Conservation (phyloP, 2,888 invertebrate genomes). For the Hartigia nigra region DNA sequence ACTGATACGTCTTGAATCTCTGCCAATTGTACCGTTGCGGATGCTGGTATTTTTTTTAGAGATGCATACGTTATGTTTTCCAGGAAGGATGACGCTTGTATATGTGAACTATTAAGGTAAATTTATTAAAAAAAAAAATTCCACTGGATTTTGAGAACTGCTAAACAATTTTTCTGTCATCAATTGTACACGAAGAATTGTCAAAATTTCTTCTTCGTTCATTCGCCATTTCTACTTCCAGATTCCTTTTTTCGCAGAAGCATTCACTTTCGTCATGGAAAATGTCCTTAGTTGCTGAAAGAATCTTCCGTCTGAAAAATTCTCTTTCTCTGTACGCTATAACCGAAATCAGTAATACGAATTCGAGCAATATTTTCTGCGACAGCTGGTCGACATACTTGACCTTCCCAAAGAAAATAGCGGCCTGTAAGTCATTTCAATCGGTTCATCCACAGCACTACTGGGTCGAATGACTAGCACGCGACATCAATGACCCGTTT, state of each 20-base stretch:
- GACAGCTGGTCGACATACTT: not conserved
- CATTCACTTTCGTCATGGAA: not conserved
- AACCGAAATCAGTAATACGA: not conserved
- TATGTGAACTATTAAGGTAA: not conserved
- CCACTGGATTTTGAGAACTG: not conserved
- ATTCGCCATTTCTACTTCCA: not conserved
- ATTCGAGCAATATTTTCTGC: not conserved
- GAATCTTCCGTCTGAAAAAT: not conserved
- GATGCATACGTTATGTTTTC: slow-evolving; percentile 1
- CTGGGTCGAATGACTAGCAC: not conserved
- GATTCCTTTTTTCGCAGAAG: not conserved
- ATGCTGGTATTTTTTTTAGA: not conserved
- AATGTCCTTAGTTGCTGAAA: not conserved
- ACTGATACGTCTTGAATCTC: slow-evolving; percentile 1
- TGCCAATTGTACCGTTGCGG: slow-evolving; percentile 9
- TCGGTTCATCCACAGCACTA: not conserved
- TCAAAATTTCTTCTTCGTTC: not conserved
- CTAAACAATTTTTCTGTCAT: not conserved
- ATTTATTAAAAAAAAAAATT: not conserved
- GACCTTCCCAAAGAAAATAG: not conserved
- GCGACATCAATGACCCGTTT: not conserved
- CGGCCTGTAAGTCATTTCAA: not conserved
- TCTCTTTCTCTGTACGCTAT: not conserved
- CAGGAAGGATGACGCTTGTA: not conserved
- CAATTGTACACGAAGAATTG: not conserved